phyloP scores from a whole-genome alignment of 2,797 vertebrate genomes.

The Enteromius argenteus region DNA sequence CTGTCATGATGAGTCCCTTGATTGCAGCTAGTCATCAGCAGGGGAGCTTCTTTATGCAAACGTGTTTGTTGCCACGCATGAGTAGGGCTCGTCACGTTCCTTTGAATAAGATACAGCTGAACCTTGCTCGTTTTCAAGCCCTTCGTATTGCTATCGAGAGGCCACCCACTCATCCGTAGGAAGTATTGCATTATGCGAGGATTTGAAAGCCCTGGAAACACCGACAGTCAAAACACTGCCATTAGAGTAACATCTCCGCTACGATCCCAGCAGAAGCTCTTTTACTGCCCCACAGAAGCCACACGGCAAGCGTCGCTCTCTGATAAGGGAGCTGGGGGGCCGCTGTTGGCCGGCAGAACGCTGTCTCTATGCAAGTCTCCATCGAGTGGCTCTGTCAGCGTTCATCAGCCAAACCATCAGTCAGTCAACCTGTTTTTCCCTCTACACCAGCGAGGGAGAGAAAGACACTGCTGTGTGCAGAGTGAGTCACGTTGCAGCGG shows the following conservation, averaged over 20 bases:
- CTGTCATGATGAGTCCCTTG: conserved; percentile 16
- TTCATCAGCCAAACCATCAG: conserved; percentile 59
- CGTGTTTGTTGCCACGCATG: background rate
- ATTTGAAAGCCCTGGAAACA: background rate
- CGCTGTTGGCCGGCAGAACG: conserved; percentile 35
- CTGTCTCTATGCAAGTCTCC: conserved; percentile 45
- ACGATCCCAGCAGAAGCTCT: conserved; percentile 16
- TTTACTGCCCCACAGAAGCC: conserved; percentile 28
- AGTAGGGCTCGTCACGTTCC: conserved; percentile 10
- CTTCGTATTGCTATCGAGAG: conserved; percentile 1
- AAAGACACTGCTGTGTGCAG: conserved; percentile 47
- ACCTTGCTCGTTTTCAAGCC: background rate
- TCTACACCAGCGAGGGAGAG: conserved; percentile 48
- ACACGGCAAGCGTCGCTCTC: conserved; percentile 8
- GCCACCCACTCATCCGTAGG: conserved; percentile 9
- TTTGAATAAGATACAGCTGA: background rate
- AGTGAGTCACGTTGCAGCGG: conserved; percentile 55
- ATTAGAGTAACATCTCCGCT: background rate
- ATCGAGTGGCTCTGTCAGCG: conserved; percentile 51
- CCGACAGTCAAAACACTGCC: conserved; percentile 13
- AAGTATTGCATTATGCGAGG: background rate
- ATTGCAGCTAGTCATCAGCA: conserved; percentile 31
- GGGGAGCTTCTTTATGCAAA: conserved; percentile 6
- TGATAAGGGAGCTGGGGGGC: conserved; percentile 30
- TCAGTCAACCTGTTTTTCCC: conserved; percentile 60